Evolutionary conservation across 37 sponge, comb jelly and placozoan species (phyloP).

Genomic region (Halichondria panicea): DNA sequence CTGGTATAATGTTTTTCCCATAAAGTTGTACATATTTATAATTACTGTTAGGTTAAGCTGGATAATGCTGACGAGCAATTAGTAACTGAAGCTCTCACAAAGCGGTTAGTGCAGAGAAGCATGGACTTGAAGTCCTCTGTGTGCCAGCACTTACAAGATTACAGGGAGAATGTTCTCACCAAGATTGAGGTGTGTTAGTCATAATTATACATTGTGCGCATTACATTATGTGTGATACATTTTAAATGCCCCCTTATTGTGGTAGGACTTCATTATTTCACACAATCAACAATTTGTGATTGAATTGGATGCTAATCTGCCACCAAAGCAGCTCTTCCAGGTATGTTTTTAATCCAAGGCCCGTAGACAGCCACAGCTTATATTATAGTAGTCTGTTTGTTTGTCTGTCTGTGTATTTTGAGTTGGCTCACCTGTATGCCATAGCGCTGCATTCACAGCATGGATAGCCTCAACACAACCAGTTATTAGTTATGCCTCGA

Average conservation of each 20-base stretch:
- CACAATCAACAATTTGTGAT: constrained; percentile 79
- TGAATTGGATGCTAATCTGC: constrained; percentile 86
- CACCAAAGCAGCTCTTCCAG: constrained; percentile 74
- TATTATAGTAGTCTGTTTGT: no score
- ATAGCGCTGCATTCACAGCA: no score
- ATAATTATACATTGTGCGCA: neutral
- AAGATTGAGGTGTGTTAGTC: constrained; percentile 41
- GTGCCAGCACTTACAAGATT: constrained; percentile 36
- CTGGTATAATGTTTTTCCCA: constrained; percentile 30
- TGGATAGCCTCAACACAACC: no score
- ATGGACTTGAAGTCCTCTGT: constrained; percentile 46
- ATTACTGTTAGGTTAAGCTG: constrained; percentile 3
- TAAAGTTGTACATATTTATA: constrained; percentile 7
- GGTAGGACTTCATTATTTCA: constrained; percentile 75
- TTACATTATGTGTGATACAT: neutral
- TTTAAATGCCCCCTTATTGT: neutral
- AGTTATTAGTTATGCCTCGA: no score
- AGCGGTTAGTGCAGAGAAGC: constrained; percentile 63
- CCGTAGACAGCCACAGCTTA: no score
- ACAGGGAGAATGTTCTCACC: constrained; percentile 26
- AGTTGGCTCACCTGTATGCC: no score
- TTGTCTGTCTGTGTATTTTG: no score
- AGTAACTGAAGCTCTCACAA: constrained; percentile 25
- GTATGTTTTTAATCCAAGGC: constrained; percentile 35
- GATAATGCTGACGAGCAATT: constrained; percentile 23